These are phyloP conservation scores for Habroteleia sp. DNA, from an alignment of 2,888 invertebrate genomes.

Conservation along the genomic window DNA sequence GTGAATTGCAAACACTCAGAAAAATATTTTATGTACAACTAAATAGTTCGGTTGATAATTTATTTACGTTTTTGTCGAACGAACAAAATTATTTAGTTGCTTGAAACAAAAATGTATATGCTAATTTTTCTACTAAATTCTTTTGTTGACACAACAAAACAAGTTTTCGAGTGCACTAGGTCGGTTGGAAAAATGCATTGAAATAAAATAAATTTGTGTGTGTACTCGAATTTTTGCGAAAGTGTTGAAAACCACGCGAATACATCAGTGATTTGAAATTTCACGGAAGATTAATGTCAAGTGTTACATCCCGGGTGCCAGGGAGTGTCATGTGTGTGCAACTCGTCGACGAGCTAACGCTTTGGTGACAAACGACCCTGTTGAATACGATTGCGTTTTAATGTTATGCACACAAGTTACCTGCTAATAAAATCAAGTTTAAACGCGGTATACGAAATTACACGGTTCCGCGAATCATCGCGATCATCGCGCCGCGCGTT, in stretches of 20 bases:
- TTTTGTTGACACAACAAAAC: too few species aligned
- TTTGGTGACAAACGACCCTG: conserved; percentile 48
- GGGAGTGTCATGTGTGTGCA: conserved; percentile 14
- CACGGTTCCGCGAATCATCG: neutral
- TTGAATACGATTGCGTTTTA: conserved; percentile 48
- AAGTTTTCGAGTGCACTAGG: too few species aligned
- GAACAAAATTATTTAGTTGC: too few species aligned
- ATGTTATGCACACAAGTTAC: conserved; percentile 18
- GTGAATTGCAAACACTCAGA: too few species aligned
- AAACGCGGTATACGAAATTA: neutral
- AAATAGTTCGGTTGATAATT: too few species aligned
- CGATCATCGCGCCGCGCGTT: conserved; percentile 5
- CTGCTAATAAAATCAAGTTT: conserved; percentile 31
- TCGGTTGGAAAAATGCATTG: too few species aligned
- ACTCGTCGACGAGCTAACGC: conserved; percentile 41
- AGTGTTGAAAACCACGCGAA: conserved; percentile 3
- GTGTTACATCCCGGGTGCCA: conserved; percentile 11
- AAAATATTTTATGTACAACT: too few species aligned
- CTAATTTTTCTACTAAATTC: too few species aligned
- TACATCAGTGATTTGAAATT: conserved; percentile 25
- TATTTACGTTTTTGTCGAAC: too few species aligned
- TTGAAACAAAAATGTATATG: too few species aligned
- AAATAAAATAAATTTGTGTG: too few species aligned
- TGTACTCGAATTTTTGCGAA: too few species aligned
- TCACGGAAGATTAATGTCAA: conserved; percentile 45